phyloP scores from a whole-genome alignment of 2,113 vertebrate genomes.

The Larimichthys polyactis region DNA sequence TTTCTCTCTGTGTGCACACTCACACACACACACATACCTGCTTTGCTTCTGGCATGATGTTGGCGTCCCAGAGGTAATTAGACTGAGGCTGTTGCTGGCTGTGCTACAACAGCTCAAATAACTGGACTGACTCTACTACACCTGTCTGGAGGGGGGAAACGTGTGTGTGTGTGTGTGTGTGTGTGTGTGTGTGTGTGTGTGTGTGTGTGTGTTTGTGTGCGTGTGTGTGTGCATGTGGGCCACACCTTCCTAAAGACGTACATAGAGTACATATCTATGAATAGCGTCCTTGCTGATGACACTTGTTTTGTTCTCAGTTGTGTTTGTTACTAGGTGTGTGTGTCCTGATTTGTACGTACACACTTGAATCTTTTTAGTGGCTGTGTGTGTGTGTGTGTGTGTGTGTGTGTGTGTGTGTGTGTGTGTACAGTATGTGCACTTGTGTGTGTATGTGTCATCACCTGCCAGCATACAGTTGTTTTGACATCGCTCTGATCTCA shows the following conservation, averaged over 20 bases:
- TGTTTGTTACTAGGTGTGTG: constrained; percentile 4
- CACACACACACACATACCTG: constrained; percentile 41
- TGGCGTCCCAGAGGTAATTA: constrained; percentile 77
- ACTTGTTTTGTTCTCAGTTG: not conserved
- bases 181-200: constrained; percentile 23
- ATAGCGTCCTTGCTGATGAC: not conserved
- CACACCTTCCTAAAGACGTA: not conserved
- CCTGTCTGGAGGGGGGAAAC: constrained; percentile 56
- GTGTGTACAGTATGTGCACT: not conserved
- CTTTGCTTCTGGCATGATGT: constrained; percentile 67
- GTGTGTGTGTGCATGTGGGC: not conserved
- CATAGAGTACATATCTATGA: not conserved
- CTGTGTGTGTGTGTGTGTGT: not conserved
- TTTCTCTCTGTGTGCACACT: constrained; percentile 2
- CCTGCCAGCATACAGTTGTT: constrained; percentile 70
- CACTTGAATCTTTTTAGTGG: constrained; percentile 19
- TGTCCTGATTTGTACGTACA: not conserved
- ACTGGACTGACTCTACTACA: constrained; percentile 68
- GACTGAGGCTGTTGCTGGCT: constrained; percentile 71
- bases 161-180: not conserved
- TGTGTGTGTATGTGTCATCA: constrained; percentile 56
- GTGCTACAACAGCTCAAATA: constrained; percentile 74
- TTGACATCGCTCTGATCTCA: constrained; percentile 80
- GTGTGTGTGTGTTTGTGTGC: not conserved
- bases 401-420: not conserved